These are phyloP conservation scores for Drosophila parvula DNA, from an alignment of 1,140 invertebrate species.

Conservation along the genomic window DNA sequence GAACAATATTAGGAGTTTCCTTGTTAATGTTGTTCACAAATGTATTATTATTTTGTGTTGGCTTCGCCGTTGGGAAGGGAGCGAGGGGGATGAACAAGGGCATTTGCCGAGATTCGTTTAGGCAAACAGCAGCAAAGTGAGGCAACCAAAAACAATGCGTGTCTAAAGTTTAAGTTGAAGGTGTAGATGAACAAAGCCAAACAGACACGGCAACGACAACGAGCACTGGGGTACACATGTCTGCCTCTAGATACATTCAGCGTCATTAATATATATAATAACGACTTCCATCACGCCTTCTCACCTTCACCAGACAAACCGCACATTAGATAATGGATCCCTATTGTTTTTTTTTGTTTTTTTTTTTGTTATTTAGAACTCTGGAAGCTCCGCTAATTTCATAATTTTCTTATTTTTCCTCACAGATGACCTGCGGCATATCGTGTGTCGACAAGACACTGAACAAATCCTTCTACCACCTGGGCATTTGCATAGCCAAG, in stretches of 20 bases:
- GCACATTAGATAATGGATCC: constrained; percentile 23
- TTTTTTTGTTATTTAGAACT: constrained; percentile 1
- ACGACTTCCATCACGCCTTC: constrained; percentile 50
- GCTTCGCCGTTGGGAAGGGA: constrained; percentile 33
- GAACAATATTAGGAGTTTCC: constrained; percentile 54
- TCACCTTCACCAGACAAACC: constrained; percentile 67
- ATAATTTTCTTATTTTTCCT: constrained; percentile 67
- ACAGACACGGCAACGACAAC: constrained; percentile 46
- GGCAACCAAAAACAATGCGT: constrained; percentile 65
- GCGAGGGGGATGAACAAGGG: constrained; percentile 68
- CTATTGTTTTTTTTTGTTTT: constrained; percentile 1
- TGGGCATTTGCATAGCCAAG: constrained; percentile 91
- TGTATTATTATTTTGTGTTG: constrained; percentile 21
- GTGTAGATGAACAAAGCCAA: constrained; percentile 73
- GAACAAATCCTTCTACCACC: constrained; percentile 91
- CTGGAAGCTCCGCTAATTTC: constrained; percentile 1
- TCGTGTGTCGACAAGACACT: constrained; percentile 91
- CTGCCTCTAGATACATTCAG: constrained; percentile 15
- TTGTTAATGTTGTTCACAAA: constrained; percentile 16
- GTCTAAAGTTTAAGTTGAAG: constrained; percentile 79
- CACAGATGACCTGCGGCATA: constrained; percentile 89
- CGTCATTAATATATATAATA: constrained; percentile 47
- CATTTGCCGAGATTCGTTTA: constrained; percentile 48
- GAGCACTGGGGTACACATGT: constrained; percentile 14
- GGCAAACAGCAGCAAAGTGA: constrained; percentile 49